Percentiles rank a stretch among this genome's conserved stretches.
These are phyloP conservation scores for Isurus oxyrinchus DNA, from an alignment of 2,113 vertebrate genomes.

Conservation along the genomic window DNA sequence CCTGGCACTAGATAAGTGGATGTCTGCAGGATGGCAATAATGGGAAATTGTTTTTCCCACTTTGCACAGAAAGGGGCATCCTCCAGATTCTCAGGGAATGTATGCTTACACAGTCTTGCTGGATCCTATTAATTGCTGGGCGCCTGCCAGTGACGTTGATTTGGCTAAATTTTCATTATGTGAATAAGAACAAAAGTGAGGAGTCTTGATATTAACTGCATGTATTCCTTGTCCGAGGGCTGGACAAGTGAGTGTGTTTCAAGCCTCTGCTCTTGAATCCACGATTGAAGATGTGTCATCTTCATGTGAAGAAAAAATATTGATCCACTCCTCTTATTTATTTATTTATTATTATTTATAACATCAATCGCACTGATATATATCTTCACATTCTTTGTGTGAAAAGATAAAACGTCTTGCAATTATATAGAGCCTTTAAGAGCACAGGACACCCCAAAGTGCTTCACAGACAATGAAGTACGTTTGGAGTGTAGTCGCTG, in stretches of 20 bases:
- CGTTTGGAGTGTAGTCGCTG: no score
- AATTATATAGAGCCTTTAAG: no score
- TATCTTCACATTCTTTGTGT: neutral
- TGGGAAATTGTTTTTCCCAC: neutral
- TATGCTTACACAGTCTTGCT: neutral
- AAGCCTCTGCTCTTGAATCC: neutral
- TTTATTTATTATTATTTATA: no score
- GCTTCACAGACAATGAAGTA: no score
- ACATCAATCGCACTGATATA: neutral
- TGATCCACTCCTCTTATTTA: neutral
- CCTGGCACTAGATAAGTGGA: neutral
- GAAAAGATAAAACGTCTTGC: no score
- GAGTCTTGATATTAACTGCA: neutral
- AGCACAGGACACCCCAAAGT: no score
- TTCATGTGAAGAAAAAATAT: neutral
- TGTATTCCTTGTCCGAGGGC: neutral
- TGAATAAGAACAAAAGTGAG: neutral
- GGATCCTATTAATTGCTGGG: constrained; percentile 17
- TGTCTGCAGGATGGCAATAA: neutral
- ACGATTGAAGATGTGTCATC: neutral
- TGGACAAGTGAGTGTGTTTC: neutral
- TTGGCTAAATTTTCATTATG: neutral
- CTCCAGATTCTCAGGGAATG: neutral
- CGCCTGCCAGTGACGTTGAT: neutral
- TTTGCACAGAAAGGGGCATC: neutral